These are phyloP conservation scores for Odocoileus virginianus DNA, from an alignment of 2,113 vertebrate genomes.

Conservation along the genomic window DNA sequence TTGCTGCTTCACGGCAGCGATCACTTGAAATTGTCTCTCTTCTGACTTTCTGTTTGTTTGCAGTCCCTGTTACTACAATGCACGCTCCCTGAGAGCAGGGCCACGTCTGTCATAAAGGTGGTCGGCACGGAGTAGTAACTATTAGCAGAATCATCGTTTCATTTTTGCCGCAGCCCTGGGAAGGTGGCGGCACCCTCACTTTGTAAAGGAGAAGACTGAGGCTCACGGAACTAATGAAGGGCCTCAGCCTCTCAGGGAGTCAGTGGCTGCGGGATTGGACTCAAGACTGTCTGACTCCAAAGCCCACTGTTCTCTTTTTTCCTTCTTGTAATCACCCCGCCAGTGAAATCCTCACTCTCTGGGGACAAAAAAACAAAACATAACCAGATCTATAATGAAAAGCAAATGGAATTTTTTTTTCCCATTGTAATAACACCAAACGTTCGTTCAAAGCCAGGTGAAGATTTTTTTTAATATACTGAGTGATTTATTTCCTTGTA, in stretches of 20 bases:
- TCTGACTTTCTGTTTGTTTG: not conserved
- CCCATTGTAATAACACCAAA: constrained; percentile 32
- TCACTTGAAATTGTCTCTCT: not conserved
- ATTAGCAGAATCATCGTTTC: rapidly evolving
- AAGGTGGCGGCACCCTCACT: rapidly evolving
- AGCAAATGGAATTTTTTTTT: constrained; percentile 39
- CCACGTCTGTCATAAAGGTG: rapidly evolving
- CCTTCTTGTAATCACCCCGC: not conserved
- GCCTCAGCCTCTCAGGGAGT: rapidly evolving
- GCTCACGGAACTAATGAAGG: not conserved
- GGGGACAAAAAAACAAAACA: not conserved
- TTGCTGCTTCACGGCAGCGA: not conserved
- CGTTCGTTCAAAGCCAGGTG: constrained; percentile 12
- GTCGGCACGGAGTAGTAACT: rapidly evolving
- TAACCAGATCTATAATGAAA: constrained; percentile 41
- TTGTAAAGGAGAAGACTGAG: not conserved
- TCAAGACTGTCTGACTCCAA: not conserved
- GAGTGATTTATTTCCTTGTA: constrained; percentile 4
- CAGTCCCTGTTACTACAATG: rapidly evolving
- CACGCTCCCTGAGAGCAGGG: not conserved
- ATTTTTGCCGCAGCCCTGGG: not conserved
- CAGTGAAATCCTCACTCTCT: not conserved
- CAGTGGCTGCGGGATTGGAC: not conserved
- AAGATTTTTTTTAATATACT: constrained; percentile 38
- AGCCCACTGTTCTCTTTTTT: not conserved